These are phyloP conservation scores for Dufourea novaeangliae DNA, from an alignment of 1,140 invertebrate species.

Conservation along the genomic window DNA sequence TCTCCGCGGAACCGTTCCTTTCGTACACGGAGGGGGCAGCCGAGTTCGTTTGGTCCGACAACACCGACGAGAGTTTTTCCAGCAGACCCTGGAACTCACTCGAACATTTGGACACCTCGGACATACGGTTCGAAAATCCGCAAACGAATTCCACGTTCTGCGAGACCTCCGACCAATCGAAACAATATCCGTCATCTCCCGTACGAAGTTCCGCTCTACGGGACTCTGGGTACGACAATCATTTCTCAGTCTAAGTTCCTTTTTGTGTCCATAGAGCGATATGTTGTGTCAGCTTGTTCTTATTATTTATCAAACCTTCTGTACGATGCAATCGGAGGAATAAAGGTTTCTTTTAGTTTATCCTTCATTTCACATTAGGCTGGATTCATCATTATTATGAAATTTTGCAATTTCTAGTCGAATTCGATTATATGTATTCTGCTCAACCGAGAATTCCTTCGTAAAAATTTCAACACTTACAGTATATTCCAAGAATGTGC, in stretches of 20 bases:
- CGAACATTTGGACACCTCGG: neutral
- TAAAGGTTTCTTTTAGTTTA: neutral
- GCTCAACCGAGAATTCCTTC: too few relatives aligned
- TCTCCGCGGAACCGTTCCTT: slow-evolving; percentile 18
- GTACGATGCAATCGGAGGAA: neutral
- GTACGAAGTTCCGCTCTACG: neutral
- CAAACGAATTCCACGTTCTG: neutral
- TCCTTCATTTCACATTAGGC: too few relatives aligned
- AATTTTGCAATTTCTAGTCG: too few relatives aligned
- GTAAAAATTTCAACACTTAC: too few relatives aligned
- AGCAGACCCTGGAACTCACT: neutral
- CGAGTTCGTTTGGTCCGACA: slow-evolving; percentile 9
- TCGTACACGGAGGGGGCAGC: neutral
- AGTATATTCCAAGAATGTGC: too few relatives aligned
- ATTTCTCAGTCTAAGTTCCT: slow-evolving; percentile 31
- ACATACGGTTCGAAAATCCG: neutral
- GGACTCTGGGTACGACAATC: slow-evolving; percentile 23
- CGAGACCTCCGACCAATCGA: neutral
- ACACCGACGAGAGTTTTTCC: neutral
- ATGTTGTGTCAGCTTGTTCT: too few relatives aligned
- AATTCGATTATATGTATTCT: too few relatives aligned
- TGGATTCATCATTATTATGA: too few relatives aligned
- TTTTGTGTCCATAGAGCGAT: neutral
- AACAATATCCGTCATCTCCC: too few relatives aligned
- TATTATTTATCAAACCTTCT: slow-evolving; percentile 1